phyloP scores from a whole-genome alignment of 2,113 vertebrate genomes.

The Pterocles burchelli region DNA sequence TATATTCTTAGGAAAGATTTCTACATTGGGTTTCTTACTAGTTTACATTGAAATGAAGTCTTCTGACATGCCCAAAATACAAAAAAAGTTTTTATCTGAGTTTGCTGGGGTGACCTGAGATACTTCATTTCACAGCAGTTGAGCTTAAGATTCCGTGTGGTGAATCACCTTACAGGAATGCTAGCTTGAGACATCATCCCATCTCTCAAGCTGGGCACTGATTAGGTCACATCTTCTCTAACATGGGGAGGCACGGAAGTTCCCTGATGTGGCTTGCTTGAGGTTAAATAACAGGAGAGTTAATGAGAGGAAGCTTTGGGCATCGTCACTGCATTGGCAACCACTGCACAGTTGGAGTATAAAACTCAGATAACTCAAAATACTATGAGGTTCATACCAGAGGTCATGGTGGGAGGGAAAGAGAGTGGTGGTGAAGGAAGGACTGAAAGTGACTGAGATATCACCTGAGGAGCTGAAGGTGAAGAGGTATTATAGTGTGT shows the following conservation, averaged over 20 bases:
- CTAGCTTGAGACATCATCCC: neutral
- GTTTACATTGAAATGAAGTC: neutral
- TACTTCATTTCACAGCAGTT: neutral
- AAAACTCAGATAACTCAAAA: neutral
- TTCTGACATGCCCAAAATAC: neutral
- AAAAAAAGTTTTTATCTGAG: neutral
- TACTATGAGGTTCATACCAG: neutral
- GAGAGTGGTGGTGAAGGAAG: neutral
- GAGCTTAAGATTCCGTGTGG: neutral
- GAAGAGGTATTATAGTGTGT: neutral
- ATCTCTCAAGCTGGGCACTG: neutral
- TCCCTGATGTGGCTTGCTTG: neutral
- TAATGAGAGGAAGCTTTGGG: neutral
- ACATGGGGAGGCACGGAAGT: neutral
- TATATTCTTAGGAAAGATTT: neutral
- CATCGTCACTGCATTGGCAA: neutral
- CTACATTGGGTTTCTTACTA: neutral
- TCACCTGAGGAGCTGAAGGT: neutral
- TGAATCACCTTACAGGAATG: slow-evolving; percentile 6
- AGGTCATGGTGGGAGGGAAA: neutral
- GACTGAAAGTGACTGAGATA: neutral
- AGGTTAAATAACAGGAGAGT: neutral
- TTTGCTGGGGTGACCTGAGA: neutral
- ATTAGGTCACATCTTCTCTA: neutral
- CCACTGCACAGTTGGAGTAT: neutral